Evolutionary conservation across 2,797 vertebrate genomes (phyloP), one percentile per base, ranked within the genome.

Genomic region (Sphaeramia orbicularis): DNA sequence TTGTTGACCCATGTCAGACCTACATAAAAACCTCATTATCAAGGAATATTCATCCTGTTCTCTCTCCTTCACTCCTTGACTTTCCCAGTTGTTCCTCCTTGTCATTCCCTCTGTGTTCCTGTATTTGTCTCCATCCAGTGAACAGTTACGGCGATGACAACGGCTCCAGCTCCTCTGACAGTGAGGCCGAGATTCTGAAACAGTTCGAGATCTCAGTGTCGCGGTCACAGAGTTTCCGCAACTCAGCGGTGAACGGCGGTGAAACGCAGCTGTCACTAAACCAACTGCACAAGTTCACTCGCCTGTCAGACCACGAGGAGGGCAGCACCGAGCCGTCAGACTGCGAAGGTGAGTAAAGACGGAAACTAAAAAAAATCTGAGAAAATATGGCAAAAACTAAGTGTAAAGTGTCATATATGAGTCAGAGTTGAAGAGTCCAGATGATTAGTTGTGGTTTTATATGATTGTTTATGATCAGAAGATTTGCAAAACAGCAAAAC

Each of bases 171-270:
- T 94, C 95, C 24, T 95, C 95, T 1, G 96, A 94, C 86, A 95
- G 92, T 1, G 87, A 95, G 0, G 93, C 92, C 0, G 94, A 96
- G 63, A 78, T 96, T 69, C 92, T 94, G 72, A 95, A 95, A 80
- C 93, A 95, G 64, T 95, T 95, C 74, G 94, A 96, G 87, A 93
- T 95, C 72, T 96, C 95, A 0, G 93, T 95, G 75, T 94, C 94
- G 0, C 90, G 91, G 5, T 96, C 94, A 0, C 94, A 94, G 81
- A 95, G 92, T 56, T 95, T 96, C 44, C 42, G 93, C 77, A 0
- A 72, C 61, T 41, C 81, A 0, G 68, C 81, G 8, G 47, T 76
- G 0, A 38, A 37, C 27, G 21, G 48, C 10, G 10, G 54, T 2
- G 83, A 81, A 56, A 84, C 74, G 24, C 55, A 84, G 59, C 62